phyloP scores from a whole-genome alignment of 1,140 invertebrate genomes.

The Trichonephila inaurata region DNA sequence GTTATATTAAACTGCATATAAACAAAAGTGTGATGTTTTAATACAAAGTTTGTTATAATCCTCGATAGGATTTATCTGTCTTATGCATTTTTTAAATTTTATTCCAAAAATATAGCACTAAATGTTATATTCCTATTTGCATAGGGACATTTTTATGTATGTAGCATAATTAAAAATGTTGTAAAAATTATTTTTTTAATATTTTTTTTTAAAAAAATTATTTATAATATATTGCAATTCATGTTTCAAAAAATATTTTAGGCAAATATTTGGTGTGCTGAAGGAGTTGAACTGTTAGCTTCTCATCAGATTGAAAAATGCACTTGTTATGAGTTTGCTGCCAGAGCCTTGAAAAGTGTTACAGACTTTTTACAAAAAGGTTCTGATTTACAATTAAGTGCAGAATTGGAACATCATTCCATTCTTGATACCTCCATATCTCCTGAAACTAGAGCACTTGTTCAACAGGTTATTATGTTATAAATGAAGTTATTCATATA shows the following conservation, averaged over 20 bases:
- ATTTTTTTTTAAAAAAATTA: background rate
- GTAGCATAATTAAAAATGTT: too few species aligned
- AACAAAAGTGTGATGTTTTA: too few species aligned
- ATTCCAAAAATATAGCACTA: too few species aligned
- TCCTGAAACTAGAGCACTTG: constrained; percentile 91
- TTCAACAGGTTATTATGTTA: constrained; percentile 86
- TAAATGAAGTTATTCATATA: background rate
- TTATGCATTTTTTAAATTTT: too few species aligned
- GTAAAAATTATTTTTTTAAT: background rate
- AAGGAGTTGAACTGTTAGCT: constrained; percentile 93
- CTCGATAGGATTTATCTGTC: too few species aligned
- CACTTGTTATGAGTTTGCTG: constrained; percentile 81
- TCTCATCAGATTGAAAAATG: constrained; percentile 89
- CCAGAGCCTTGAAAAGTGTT: constrained; percentile 87
- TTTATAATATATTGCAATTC: too few species aligned
- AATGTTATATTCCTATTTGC: too few species aligned
- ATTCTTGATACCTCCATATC: constrained; percentile 89
- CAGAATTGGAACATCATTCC: constrained; percentile 86
- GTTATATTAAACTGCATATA: too few species aligned
- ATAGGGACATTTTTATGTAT: too few species aligned
- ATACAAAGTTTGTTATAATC: too few species aligned
- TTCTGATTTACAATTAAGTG: constrained; percentile 87
- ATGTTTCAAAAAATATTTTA: constrained; percentile 79
- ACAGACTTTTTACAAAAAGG: constrained; percentile 88
- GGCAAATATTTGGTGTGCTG: constrained; percentile 96